Evolutionary conservation across 2,113 vertebrate genomes (phyloP).

Genomic region (Raphicerus campestris): DNA sequence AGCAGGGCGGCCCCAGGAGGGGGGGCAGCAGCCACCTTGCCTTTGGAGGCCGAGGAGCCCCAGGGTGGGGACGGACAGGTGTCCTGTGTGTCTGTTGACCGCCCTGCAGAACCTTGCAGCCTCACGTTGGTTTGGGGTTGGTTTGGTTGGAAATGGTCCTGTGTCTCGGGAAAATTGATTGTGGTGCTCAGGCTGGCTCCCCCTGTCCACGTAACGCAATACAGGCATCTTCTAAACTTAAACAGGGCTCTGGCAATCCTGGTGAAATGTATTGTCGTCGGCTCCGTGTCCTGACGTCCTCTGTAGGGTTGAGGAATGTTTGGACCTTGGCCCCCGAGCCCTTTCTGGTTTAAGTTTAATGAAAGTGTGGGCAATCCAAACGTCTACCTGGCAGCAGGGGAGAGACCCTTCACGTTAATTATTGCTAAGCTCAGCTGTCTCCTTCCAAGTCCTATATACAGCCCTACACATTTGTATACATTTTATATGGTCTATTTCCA

Average conservation of each 20-base stretch:
- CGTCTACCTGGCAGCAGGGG: constrained; percentile 79
- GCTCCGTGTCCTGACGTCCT: constrained; percentile 69
- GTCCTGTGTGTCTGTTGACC: background rate
- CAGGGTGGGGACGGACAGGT: background rate
- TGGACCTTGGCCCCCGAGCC: constrained; percentile 65
- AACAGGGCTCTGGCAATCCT: constrained; percentile 75
- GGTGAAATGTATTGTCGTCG: constrained; percentile 78
- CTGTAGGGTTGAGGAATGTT: constrained; percentile 76
- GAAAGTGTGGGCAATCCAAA: constrained; percentile 72
- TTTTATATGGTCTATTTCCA: constrained; percentile 80
- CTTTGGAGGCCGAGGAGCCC: background rate
- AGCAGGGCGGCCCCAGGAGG: constrained; percentile 38
- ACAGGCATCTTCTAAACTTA: constrained; percentile 72
- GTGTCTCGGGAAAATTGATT: constrained; percentile 50
- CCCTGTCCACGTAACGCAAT: constrained; percentile 73
- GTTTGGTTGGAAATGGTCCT: constrained; percentile 21
- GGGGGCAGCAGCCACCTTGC: constrained; percentile 9
- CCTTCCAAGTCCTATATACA: constrained; percentile 57
- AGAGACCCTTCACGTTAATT: constrained; percentile 74
- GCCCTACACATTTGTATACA: constrained; percentile 77
- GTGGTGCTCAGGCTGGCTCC: constrained; percentile 62
- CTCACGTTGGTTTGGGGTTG: background rate
- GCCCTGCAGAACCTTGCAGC: background rate
- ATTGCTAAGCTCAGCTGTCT: constrained; percentile 72
- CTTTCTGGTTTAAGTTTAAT: constrained; percentile 77